Evolutionary conservation across 2,888 invertebrate genomes (phyloP).

Genomic region (Drosophila merina): DNA sequence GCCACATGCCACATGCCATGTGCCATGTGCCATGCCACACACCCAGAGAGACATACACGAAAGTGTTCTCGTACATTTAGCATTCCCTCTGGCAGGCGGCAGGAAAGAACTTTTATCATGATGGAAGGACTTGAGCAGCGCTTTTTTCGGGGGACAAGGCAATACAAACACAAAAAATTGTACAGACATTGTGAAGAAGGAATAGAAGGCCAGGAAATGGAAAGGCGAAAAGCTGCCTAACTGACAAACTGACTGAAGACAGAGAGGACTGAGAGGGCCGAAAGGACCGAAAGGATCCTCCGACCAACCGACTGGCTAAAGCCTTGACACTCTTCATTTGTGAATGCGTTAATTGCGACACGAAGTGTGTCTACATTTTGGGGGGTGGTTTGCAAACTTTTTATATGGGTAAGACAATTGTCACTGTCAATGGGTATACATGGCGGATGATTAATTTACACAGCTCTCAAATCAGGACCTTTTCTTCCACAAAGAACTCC

Average conservation of each 20-base stretch:
- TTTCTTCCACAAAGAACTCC: too few species aligned
- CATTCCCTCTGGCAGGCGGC: slow-evolving; percentile 43
- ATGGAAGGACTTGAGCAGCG: slow-evolving; percentile 44
- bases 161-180: slow-evolving; percentile 8
- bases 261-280: slow-evolving; percentile 11
- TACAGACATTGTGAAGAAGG: not conserved
- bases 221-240: slow-evolving; percentile 42
- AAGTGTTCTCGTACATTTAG: slow-evolving; percentile 40
- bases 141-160: slow-evolving; percentile 29
- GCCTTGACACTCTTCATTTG: slow-evolving; percentile 80
- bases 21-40: not conserved
- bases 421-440: slow-evolving; percentile 1
- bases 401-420: not conserved
- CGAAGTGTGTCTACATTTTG: slow-evolving; percentile 35
- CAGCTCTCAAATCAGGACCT: not conserved
- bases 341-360: slow-evolving; percentile 78
- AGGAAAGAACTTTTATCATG: slow-evolving; percentile 44
- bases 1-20: slow-evolving; percentile 8
- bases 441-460: slow-evolving; percentile 17
- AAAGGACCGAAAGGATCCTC: slow-evolving; percentile 11
- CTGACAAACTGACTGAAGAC: slow-evolving; percentile 36
- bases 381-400: slow-evolving; percentile 12
- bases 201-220: slow-evolving; percentile 16
- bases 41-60: slow-evolving; percentile 22
- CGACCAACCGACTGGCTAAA: slow-evolving; percentile 42